Conservation (phyloP, 2,797 vertebrate species). For the Okamejei kenojei region DNA sequence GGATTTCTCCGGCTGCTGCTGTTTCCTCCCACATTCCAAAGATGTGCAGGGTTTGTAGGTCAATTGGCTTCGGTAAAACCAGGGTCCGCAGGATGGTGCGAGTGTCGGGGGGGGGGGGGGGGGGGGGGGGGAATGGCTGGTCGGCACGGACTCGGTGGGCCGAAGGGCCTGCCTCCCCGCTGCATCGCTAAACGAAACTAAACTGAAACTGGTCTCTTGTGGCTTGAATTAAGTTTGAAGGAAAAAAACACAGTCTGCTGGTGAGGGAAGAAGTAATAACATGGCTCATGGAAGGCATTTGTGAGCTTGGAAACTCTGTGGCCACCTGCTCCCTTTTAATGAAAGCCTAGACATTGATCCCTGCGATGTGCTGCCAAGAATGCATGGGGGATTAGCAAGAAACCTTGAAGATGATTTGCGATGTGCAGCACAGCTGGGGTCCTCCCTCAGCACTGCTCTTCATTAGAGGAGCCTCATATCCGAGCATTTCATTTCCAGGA, state of each 20-base stretch:
- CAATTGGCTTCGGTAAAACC: too few species aligned
- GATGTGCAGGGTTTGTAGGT: too few species aligned
- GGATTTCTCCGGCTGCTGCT: too few species aligned
- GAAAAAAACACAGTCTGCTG: not conserved
- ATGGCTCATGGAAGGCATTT: not conserved
- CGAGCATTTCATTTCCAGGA: not conserved
- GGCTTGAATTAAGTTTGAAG: not conserved
- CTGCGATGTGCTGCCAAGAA: not conserved
- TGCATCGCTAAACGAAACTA: too few species aligned
- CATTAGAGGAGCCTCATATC: not conserved
- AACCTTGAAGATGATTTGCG: not conserved
- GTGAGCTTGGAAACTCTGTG: not conserved
- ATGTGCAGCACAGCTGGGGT: not conserved
- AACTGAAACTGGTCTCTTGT: too few species aligned
- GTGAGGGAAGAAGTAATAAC: not conserved
- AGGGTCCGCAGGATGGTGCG: too few species aligned
- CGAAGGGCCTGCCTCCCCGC: too few species aligned
- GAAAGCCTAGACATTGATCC: constrained; percentile 12
- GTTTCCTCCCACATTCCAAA: too few species aligned
- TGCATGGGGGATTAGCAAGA: not conserved
- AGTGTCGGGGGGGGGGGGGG: too few species aligned
- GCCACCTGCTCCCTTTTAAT: constrained; percentile 7
- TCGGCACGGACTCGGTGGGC: too few species aligned
- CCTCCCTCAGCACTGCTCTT: not conserved
- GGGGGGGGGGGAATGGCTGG: too few species aligned